Base-by-base conservation (phyloP, 2,888 invertebrate genomes). In the Drosophila kuntzei region DNA sequence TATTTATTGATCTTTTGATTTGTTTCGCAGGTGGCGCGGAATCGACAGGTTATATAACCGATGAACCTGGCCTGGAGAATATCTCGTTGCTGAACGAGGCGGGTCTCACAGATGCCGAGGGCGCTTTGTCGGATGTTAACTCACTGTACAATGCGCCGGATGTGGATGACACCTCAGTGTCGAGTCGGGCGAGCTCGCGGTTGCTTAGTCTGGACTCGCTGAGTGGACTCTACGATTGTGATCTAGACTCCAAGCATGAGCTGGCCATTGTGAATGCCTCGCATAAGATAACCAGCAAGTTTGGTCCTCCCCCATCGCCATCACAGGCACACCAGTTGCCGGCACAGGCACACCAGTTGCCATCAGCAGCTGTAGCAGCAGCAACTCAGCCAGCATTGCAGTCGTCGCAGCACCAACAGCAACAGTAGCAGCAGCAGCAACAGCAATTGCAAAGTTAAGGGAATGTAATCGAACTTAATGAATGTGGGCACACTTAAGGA, bases 91-190 rank as follows among this genome's bases (percentile, higher is more conserved):
- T 97, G 16, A 96, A 97, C 92, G 97, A 97, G 92, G 95, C 96
- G 18, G 97, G 97, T 8, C 94, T 97, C 44, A 97, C 97, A 1
- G 97, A 97, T 93, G 97, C 96, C 9, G 97, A 97, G 93, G 97
- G 96, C 64, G 97, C 97, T 25, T 93, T 97, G 66, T 97, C 97
- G 86, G 97, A 97, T 92, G 96, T 97, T 51, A 97, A 97, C 93
- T 96, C 96, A 8, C 95, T 96, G 82, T 96, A 95, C 92, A 95
- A 95, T 91, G 94, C 94, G 69, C 93, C 92, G 47, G 95, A 95
- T 88, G 93, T 94, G 65, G 94, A 94, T 80, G 94, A 97, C 90
- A 96, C 96, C 76, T 95, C 95, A 78, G 95, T 97, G 74, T 97
- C 97, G 3, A 97, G 97, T 7, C 94, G 97, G 70, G 97, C 97